Evolutionary conservation across 2,797 vertebrate species (phyloP).

Genomic region (Melanotaenia nigrans): DNA sequence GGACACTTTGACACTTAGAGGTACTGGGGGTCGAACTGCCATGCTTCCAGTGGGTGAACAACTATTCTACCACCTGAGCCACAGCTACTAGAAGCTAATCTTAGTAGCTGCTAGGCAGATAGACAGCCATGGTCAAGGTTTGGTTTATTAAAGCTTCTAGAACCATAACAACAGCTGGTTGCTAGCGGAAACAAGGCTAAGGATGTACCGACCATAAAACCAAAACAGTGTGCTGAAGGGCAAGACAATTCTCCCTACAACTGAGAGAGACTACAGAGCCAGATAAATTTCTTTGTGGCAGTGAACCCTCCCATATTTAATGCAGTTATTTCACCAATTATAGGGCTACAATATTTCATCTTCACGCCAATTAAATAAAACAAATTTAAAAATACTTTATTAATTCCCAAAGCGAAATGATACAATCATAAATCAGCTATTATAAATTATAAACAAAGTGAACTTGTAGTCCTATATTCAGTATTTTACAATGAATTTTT

Average conservation of each 20-base stretch:
- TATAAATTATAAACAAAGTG: no score
- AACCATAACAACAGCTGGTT: not conserved
- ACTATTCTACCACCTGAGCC: not conserved
- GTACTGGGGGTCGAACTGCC: not conserved
- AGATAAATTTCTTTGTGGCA: no score
- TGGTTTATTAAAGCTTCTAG: not conserved
- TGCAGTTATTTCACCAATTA: not conserved
- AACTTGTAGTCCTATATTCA: not conserved
- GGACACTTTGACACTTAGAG: not conserved
- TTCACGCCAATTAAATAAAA: not conserved
- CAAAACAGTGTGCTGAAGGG: constrained; percentile 8
- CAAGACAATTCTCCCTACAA: not conserved
- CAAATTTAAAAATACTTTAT: no score
- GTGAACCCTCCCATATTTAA: not conserved
- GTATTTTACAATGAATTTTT: not conserved
- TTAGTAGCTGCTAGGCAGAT: not conserved
- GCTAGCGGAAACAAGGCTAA: not conserved
- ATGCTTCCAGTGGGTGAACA: not conserved
- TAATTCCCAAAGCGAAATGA: no score
- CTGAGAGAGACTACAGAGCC: no score
- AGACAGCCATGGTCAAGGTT: not conserved
- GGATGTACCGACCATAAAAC: not conserved
- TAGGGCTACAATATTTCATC: not conserved
- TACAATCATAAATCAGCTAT: no score
- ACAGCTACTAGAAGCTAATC: not conserved